These are phyloP conservation scores for Axea sp. DNA, from an alignment of 2,888 invertebrate species.

Conservation along the genomic window DNA sequence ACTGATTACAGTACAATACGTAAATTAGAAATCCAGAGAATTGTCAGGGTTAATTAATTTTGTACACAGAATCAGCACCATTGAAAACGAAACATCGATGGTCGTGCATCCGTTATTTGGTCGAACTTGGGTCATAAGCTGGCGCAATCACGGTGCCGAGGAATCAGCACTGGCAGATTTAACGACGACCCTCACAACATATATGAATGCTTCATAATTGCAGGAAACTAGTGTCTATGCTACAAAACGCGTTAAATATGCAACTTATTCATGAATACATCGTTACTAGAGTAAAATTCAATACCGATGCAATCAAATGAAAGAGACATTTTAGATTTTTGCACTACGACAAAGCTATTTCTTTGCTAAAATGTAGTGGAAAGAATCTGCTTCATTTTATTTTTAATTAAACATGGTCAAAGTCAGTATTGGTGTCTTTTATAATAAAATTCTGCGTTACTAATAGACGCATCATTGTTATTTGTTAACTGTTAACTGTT, in stretches of 20 bases:
- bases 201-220: conserved; percentile 69
- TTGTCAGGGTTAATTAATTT: conserved; percentile 42
- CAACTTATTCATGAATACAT: conserved; percentile 34
- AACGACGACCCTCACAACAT: conserved; percentile 61
- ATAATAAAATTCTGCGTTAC: no score
- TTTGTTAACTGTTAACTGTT: no score
- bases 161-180: conserved; percentile 69
- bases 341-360: no score
- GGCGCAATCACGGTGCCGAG: conserved; percentile 63
- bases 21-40: conserved; percentile 17
- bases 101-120: conserved; percentile 16
- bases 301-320: conserved; percentile 7
- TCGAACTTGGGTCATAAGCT: conserved; percentile 22
- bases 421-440: no score
- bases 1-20: conserved; percentile 24
- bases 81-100: conserved; percentile 35
- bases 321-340: no score
- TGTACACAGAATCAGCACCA: conserved; percentile 33
- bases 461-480: no score
- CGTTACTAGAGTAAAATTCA: conserved; percentile 11
- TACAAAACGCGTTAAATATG: conserved; percentile 38
- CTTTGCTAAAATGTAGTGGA: no score
- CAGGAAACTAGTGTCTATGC: conserved; percentile 46
- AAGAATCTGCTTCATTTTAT: no score
- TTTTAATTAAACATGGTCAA: no score